phyloP scores from a whole-genome alignment of 2,888 invertebrate species.

The Lacanobia wlatinum region DNA sequence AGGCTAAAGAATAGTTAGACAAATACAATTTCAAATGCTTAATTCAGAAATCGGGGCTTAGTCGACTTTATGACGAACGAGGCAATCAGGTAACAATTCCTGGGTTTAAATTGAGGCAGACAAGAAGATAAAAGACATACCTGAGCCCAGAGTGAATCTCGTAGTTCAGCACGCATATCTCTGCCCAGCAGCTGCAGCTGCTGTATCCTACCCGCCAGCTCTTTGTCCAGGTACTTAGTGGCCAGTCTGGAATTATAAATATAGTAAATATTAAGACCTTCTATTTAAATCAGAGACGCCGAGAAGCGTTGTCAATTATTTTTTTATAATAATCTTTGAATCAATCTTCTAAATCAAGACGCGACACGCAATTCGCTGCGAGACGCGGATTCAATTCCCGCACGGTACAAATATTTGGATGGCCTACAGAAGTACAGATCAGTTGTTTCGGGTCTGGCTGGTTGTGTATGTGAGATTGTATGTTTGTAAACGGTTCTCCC shows the following conservation, averaged over 20 bases:
- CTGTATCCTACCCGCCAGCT: slow-evolving; percentile 95
- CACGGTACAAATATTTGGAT: too few species aligned
- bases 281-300: not conserved
- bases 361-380: too few species aligned
- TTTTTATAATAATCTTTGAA: not conserved
- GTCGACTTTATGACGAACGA: not conserved
- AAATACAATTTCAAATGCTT: too few species aligned
- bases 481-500: too few species aligned
- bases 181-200: slow-evolving; percentile 95
- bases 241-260: slow-evolving; percentile 90
- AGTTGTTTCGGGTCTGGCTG: too few species aligned
- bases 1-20: too few species aligned
- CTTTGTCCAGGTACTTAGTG: slow-evolving; percentile 96
- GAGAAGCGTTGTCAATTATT: not conserved
- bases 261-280: not conserved
- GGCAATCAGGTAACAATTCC: not conserved
- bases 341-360: not conserved
- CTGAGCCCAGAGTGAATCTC: slow-evolving; percentile 94
- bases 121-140: slow-evolving; percentile 74
- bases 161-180: slow-evolving; percentile 94
- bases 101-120: not conserved
- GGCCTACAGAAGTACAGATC: too few species aligned
- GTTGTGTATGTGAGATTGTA: too few species aligned
- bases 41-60: too few species aligned
- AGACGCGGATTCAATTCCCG: too few species aligned